Evolutionary conservation across 1,140 invertebrate genomes (phyloP).

Genomic region (Epicauta chinensis): DNA sequence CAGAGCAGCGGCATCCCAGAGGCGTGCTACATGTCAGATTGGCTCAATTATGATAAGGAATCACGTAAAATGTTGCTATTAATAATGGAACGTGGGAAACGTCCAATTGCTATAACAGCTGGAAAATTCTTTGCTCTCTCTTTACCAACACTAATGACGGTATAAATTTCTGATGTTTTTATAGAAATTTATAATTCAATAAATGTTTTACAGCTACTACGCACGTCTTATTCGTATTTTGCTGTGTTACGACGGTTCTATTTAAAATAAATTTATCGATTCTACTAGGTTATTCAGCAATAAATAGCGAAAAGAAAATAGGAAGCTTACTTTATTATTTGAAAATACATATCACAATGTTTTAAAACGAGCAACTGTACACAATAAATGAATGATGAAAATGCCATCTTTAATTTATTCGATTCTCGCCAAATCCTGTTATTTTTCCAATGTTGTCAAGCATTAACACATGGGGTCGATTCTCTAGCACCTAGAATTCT

Average conservation of each 20-base stretch:
- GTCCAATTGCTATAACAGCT: slow-evolving; percentile 32
- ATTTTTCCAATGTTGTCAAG: too few species aligned
- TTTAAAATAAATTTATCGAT: slow-evolving; percentile 9
- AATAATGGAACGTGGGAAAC: slow-evolving; percentile 31
- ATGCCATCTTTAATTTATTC: too few species aligned
- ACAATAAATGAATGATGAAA: too few species aligned
- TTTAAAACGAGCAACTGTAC: too few species aligned
- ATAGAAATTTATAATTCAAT: background rate
- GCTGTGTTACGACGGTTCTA: slow-evolving; percentile 19
- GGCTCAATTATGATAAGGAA: slow-evolving; percentile 30
- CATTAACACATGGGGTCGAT: too few species aligned
- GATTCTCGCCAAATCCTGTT: too few species aligned
- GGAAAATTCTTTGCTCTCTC: slow-evolving; percentile 28
- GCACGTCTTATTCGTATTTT: slow-evolving; percentile 22
- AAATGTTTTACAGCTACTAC: slow-evolving; percentile 17
- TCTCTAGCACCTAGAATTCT: too few species aligned
- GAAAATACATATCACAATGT: too few species aligned
- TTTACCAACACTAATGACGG: slow-evolving; percentile 8
- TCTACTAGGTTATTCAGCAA: background rate
- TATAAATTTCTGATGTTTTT: too few species aligned
- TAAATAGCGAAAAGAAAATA: too few species aligned
- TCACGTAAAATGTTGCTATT: slow-evolving; percentile 28
- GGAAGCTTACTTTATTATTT: too few species aligned
- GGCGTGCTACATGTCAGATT: slow-evolving; percentile 32
- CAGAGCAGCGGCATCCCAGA: slow-evolving; percentile 31